Conservation (phyloP, 2,113 vertebrate genomes). For the Microtus oregoni region DNA sequence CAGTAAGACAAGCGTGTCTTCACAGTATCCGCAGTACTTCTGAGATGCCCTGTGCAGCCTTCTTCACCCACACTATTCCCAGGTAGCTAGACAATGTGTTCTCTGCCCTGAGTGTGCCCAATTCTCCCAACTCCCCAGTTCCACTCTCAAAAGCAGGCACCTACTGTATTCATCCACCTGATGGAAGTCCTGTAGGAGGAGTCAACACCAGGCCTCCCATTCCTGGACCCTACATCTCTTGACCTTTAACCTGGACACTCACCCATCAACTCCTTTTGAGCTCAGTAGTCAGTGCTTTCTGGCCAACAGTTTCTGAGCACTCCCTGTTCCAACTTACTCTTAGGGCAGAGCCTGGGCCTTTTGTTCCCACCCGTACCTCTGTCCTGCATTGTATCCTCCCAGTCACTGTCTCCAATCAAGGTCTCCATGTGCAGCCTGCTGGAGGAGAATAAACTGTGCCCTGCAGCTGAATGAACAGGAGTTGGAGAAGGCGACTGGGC, state of each 20-base stretch:
- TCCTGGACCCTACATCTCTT: not conserved
- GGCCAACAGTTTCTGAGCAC: not conserved
- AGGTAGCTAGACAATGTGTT: not conserved
- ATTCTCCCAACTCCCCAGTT: not conserved
- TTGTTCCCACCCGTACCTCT: not conserved
- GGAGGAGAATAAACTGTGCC: not conserved
- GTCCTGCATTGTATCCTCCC: not conserved
- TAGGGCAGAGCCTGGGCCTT: not conserved
- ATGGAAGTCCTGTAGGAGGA: not conserved
- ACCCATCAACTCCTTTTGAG: not conserved
- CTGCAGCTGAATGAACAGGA: not conserved
- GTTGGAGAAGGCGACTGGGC: not conserved
- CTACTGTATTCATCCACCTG: not conserved
- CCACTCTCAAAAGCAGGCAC: not conserved
- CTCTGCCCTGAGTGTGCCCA: not conserved
- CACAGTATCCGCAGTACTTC: not conserved
- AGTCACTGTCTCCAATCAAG: not conserved
- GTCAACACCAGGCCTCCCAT: not conserved
- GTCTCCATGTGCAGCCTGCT: not conserved
- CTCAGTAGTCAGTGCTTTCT: conserved; percentile 11
- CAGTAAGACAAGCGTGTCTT: not conserved
- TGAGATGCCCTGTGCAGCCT: not conserved
- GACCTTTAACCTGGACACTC: not conserved
- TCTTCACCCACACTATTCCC: not conserved
- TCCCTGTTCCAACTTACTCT: not conserved